Evolutionary conservation across 1,140 invertebrate genomes (phyloP).

Genomic region (Neodiprion pinetum): DNA sequence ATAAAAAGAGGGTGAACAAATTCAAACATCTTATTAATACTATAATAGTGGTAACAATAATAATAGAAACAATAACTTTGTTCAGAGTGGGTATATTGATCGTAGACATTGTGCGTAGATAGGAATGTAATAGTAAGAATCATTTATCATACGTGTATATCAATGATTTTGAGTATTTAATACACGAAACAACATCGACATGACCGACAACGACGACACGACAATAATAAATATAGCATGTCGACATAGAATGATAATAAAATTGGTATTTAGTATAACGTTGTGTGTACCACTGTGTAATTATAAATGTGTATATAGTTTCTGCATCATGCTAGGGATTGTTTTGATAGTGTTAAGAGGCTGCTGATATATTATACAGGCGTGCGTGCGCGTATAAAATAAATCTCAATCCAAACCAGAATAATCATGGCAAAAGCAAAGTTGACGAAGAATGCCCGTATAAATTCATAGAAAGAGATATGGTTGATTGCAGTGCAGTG

Average conservation of each 20-base stretch:
- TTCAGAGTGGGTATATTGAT: background rate
- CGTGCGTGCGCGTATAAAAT: background rate
- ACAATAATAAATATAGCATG: too few species aligned
- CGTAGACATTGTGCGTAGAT: background rate
- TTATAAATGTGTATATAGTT: background rate
- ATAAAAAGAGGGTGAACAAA: background rate
- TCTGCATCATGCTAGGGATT: background rate
- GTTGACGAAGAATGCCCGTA: background rate
- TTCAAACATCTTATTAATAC: background rate
- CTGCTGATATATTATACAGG: conserved; percentile 21
- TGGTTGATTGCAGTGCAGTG: too few species aligned
- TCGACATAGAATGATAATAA: too few species aligned
- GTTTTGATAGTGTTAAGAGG: conserved; percentile 26
- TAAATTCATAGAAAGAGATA: background rate
- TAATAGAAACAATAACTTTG: conserved; percentile 5
- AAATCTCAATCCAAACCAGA: conserved; percentile 25
- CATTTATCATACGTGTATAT: background rate
- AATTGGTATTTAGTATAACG: too few species aligned
- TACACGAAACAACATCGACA: background rate
- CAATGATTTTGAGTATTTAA: background rate
- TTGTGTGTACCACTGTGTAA: background rate
- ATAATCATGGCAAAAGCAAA: conserved; percentile 16
- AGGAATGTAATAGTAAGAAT: background rate
- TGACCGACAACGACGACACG: background rate
- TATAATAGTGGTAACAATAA: background rate